Percentiles rank a stretch among this genome's conserved stretches.
Conservation (phyloP, 2,797 vertebrate genomes). For the Orestias chungarensis region DNA sequence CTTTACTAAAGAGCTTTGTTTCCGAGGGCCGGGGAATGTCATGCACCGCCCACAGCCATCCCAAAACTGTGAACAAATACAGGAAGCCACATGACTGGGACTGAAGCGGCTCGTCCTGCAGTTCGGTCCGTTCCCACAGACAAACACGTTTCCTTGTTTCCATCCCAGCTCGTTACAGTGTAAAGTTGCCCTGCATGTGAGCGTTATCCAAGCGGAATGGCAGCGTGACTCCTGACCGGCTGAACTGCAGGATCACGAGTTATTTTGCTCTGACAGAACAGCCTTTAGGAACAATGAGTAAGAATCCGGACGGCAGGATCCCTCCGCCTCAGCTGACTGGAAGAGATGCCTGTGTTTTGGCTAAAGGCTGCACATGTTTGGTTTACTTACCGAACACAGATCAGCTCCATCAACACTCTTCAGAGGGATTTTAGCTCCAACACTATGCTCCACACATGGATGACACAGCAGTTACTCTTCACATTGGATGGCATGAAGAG, state of each 20-base stretch:
- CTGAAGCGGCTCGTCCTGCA: constrained; percentile 18
- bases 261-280: constrained; percentile 22
- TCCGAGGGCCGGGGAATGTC: neutral
- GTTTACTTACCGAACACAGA: neutral
- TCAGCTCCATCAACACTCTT: too few species aligned
- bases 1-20: constrained; percentile 10
- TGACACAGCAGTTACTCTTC: too few species aligned
- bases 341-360: neutral
- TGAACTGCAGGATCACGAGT: constrained; percentile 44
- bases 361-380: neutral
- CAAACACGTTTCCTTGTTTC: constrained; percentile 15
- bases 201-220: constrained; percentile 6
- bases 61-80: neutral
- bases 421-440: too few species aligned
- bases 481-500: too few species aligned
- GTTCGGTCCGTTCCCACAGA: constrained; percentile 21
- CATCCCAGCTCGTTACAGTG: constrained; percentile 21
- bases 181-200: constrained; percentile 30
- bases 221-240: constrained; percentile 37
- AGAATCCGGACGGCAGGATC: neutral
- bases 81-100: constrained; percentile 30
- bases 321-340: neutral
- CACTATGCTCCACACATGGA: too few species aligned
- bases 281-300: neutral
- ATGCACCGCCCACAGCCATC: constrained; percentile 8